A percentile compares a stretch with the other conserved stretches of the same genome.
Conservation (phyloP, 2,113 vertebrate species). For the Archilochus colubris region DNA sequence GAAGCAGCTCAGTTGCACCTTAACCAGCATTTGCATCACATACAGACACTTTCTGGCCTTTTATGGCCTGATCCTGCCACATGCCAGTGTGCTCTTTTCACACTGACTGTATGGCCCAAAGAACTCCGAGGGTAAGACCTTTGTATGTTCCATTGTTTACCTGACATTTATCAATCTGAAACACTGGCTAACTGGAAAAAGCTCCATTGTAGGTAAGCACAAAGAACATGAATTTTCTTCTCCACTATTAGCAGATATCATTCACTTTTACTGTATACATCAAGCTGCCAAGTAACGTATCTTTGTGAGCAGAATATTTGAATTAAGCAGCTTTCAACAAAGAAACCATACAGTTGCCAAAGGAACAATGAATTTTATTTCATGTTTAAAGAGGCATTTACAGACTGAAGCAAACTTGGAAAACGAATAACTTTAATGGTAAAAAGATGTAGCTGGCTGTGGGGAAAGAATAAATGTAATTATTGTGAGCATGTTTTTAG, state of each 20-base stretch:
- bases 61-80: neutral
- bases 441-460: constrained; percentile 33
- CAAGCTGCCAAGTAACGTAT: constrained; percentile 26
- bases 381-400: constrained; percentile 31
- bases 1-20: neutral
- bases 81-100: neutral
- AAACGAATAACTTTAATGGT: neutral
- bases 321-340: constrained; percentile 32
- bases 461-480: neutral
- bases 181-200: neutral
- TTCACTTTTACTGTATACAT: constrained; percentile 14
- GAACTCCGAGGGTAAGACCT: neutral
- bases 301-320: constrained; percentile 37
- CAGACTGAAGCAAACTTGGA: constrained; percentile 16
- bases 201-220: neutral
- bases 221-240: constrained; percentile 1
- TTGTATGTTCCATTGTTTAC: neutral
- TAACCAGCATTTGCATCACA: neutral
- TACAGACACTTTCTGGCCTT: neutral
- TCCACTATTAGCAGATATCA: constrained; percentile 41
- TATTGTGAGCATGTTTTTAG: neutral
- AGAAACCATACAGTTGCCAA: constrained; percentile 35
- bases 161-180: constrained; percentile 6
- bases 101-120: neutral
- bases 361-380: constrained; percentile 51